Evolutionary conservation across 2,797 vertebrate genomes (phyloP).

Genomic region (Chiroxiphia lanceolata): DNA sequence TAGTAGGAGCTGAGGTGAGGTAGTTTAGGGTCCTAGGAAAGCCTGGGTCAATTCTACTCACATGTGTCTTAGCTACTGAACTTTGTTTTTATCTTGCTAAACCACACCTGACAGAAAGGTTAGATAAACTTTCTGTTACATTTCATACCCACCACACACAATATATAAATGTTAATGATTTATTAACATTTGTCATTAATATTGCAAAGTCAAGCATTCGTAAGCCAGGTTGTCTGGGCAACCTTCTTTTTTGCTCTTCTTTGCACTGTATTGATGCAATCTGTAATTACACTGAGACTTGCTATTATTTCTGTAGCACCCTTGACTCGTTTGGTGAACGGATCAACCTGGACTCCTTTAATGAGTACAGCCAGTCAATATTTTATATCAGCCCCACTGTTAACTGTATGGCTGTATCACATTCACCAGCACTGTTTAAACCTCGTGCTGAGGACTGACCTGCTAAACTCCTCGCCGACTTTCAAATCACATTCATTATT

Average conservation of each 20-base stretch:
- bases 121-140: neutral
- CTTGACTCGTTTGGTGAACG: neutral
- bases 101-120: neutral
- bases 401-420: neutral
- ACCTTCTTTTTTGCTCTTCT: neutral
- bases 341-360: neutral
- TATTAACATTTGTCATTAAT: slow-evolving; percentile 38
- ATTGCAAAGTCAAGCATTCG: slow-evolving; percentile 3
- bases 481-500: neutral
- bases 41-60: neutral
- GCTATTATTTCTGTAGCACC: neutral
- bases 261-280: neutral
- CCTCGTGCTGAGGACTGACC: neutral
- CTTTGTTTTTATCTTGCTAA: neutral
- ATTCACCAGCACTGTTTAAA: neutral
- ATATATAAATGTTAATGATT: slow-evolving; percentile 34
- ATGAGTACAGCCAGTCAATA: slow-evolving; percentile 16
- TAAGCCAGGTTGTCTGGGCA: slow-evolving; percentile 8
- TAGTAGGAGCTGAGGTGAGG: neutral
- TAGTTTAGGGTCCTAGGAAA: neutral
- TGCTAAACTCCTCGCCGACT: neutral
- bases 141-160: neutral
- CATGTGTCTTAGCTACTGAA: neutral
- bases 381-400: neutral
- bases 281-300: neutral